Evolutionary conservation across 2,888 invertebrate genomes (phyloP).

Genomic region (Agriotes lineatus): DNA sequence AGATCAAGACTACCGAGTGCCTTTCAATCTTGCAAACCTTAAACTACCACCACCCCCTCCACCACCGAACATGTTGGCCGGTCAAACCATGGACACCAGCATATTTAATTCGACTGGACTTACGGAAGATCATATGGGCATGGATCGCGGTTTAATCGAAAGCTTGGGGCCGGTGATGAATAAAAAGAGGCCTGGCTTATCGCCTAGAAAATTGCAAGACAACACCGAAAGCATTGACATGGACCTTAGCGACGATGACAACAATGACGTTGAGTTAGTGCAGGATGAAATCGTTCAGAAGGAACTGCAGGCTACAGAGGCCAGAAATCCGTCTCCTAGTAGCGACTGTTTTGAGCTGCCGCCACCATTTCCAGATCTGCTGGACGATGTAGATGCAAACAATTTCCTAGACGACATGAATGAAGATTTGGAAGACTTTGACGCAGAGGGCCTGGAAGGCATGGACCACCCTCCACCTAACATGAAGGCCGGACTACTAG

Average conservation of each 20-base stretch:
- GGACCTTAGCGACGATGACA: conserved; percentile 88
- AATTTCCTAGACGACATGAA: conserved; percentile 61
- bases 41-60: conserved; percentile 68
- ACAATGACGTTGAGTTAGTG: conserved; percentile 23
- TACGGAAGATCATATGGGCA: neutral
- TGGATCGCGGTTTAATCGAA: neutral
- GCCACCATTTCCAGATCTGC: conserved; percentile 63
- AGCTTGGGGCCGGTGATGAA: neutral
- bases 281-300: neutral
- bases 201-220: conserved; percentile 66
- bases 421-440: conserved; percentile 49
- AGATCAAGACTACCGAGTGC: conserved; percentile 62
- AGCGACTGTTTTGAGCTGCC: conserved; percentile 55
- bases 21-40: conserved; percentile 58
- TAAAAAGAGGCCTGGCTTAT: conserved; percentile 43
- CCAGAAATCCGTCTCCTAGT: conserved; percentile 30
- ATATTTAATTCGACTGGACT: conserved; percentile 1
- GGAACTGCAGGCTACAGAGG: conserved; percentile 57
- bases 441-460: conserved; percentile 5
- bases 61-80: conserved; percentile 60
- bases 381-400: conserved; percentile 62
- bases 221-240: conserved; percentile 87
- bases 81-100: conserved; percentile 23
- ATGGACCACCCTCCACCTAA: neutral
- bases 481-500: conserved; percentile 4